phyloP scores from a whole-genome alignment of 2,888 invertebrate genomes.

The Brachypalpus laphriformis region DNA sequence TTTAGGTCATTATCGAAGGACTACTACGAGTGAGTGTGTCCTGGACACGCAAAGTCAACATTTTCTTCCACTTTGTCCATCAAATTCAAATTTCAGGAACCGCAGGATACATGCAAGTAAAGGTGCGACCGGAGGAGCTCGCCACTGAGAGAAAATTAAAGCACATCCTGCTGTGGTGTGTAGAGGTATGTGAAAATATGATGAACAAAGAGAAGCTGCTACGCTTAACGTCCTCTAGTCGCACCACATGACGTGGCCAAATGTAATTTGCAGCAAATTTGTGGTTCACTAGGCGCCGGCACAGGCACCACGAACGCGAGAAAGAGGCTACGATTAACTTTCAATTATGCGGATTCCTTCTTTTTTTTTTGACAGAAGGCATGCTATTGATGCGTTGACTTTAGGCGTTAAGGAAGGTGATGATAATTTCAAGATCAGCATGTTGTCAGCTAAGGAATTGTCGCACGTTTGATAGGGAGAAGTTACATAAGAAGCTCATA shows the following conservation, averaged over 20 bases:
- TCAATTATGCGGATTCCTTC: constrained; percentile 17
- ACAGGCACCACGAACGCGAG: not conserved
- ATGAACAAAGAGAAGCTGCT: constrained; percentile 2
- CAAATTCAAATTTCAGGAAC: constrained; percentile 54
- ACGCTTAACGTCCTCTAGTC: not conserved
- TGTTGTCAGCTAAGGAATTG: too few species aligned
- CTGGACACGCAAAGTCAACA: constrained; percentile 62
- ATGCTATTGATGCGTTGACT: not conserved
- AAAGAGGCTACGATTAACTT: not conserved
- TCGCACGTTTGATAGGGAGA: too few species aligned
- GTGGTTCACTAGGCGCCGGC: constrained; percentile 24
- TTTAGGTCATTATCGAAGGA: constrained; percentile 67
- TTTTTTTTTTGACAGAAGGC: not conserved
- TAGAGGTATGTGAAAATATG: not conserved
- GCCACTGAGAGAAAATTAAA: not conserved
- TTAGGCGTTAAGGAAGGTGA: too few species aligned
- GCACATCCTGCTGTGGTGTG: not conserved
- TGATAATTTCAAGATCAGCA: too few species aligned
- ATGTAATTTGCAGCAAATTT: constrained; percentile 36
- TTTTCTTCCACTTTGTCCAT: constrained; percentile 2
- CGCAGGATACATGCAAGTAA: constrained; percentile 32
- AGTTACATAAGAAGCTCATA: too few species aligned
- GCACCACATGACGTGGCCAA: constrained; percentile 24
- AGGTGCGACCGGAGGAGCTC: constrained; percentile 37
- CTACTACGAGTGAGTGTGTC: constrained; percentile 18